Evolutionary conservation across 2,797 vertebrate species (phyloP), one percentile per base, ranked within the genome.

Genomic region (Pempheris klunzingeri): DNA sequence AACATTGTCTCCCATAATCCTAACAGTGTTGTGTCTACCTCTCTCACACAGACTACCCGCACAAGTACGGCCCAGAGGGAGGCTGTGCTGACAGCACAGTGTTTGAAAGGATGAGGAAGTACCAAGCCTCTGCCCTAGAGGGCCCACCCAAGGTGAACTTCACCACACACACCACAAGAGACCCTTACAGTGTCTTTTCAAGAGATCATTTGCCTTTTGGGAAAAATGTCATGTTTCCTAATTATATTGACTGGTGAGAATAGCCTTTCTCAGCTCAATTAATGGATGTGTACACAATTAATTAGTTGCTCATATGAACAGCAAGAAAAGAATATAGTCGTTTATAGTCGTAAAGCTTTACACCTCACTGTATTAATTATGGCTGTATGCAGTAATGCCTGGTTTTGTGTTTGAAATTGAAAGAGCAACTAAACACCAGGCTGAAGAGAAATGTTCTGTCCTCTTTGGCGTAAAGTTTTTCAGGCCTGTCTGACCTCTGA

Each of bases 21-120:
- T 67, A 82, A 92, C 84, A 73, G 72, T 89, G 87, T 90, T 92
- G 82, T 92, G 85, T 88, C 68, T 86, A 74, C 74, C 77, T 88
- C 70, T 87, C 71, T 86, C 82, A n/a, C 71, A 82, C 88, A 96
- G 98, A 96, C 87, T 99, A 99, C 88, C 97, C 97, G 10, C 97
- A 99, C 93, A 99, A 99, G 90, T 99, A 99, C 12, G 98, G 98
- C 72, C 96, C 97, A 58, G 96, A 97, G 87, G 98, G 98, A 80
- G 97, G 98, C 81, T 99, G 98, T 89, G 98, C 98, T 54, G 97
- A 99, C 91, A 95, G 96, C 87, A 96, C 97, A 0, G 98, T 99
- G 53, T 99, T 99, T 91, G 96, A 99, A 87, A 97, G 89, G 88
- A 99, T 99, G 98, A 97, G 92, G 90, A 97, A 94, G 83, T 98